Conservation (phyloP, 1,140 invertebrate genomes). For the Drosophila nigrodunni region DNA sequence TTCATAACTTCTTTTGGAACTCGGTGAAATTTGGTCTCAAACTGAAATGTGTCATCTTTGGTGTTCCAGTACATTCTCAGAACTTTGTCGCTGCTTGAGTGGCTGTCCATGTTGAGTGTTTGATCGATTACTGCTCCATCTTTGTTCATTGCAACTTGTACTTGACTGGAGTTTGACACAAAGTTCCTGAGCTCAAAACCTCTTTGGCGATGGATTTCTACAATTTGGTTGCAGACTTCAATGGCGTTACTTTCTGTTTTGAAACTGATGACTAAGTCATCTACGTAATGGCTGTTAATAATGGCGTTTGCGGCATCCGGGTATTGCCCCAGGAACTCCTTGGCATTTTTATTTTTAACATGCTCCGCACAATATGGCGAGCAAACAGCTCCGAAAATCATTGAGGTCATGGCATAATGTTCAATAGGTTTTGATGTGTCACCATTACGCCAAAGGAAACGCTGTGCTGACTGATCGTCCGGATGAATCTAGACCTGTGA, state of each 20-base stretch:
- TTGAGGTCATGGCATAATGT: slow-evolving; percentile 11
- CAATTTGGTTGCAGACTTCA: slow-evolving; percentile 10
- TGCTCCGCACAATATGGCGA: slow-evolving; percentile 8
- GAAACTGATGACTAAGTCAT: slow-evolving; percentile 23
- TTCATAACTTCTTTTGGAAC: neutral
- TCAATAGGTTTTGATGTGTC: neutral
- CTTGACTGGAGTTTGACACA: neutral
- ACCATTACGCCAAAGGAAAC: slow-evolving; percentile 6
- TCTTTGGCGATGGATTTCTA: neutral
- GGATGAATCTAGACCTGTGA: too few relatives aligned
- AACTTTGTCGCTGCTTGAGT: neutral
- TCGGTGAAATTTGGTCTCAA: neutral
- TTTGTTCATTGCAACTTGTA: slow-evolving; percentile 5
- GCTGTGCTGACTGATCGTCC: neutral
- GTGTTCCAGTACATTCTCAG: neutral
- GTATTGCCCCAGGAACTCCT: too few relatives aligned
- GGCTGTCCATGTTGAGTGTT: neutral
- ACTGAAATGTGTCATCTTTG: neutral
- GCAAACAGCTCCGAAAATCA: slow-evolving; percentile 11
- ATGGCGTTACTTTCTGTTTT: slow-evolving; percentile 9
- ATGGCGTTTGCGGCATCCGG: neutral
- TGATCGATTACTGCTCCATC: neutral
- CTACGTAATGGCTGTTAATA: neutral
- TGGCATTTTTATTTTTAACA: neutral
- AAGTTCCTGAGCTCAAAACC: slow-evolving; percentile 14